phyloP scores from a whole-genome alignment of 1,140 invertebrate genomes.

The Vollenhovia emeryi region DNA sequence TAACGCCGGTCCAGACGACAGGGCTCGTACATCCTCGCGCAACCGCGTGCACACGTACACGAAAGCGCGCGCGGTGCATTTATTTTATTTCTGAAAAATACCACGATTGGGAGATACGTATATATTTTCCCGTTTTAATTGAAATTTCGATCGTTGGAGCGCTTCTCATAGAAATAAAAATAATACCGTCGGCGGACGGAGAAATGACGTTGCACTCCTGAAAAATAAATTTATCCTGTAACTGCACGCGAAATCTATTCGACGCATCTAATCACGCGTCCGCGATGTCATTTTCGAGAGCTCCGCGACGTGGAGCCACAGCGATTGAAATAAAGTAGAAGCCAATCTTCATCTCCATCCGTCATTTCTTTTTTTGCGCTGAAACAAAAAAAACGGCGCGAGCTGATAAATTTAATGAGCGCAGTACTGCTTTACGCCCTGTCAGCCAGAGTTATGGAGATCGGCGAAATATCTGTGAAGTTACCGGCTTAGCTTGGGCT shows the following conservation, averaged over 20 bases:
- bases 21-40: not conserved
- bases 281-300: not conserved
- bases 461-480: not conserved
- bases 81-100: slow-evolving; percentile 57
- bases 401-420: not conserved
- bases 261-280: not conserved
- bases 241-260: not conserved
- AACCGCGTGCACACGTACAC: not conserved
- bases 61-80: not conserved
- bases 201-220: not conserved
- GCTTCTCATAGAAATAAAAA: not conserved
- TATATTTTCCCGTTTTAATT: slow-evolving; percentile 25
- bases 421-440: no score
- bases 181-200: not conserved
- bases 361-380: not conserved
- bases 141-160: not conserved
- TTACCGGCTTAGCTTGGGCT: not conserved
- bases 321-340: not conserved
- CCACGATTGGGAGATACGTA: not conserved
- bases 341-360: not conserved
- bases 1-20: slow-evolving; percentile 46
- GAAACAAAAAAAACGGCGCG: no score
- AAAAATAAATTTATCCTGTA: not conserved
- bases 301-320: not conserved
- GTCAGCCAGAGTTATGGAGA: not conserved